phyloP scores from a whole-genome alignment of 2,888 invertebrate genomes.

The Apeira syringaria region DNA sequence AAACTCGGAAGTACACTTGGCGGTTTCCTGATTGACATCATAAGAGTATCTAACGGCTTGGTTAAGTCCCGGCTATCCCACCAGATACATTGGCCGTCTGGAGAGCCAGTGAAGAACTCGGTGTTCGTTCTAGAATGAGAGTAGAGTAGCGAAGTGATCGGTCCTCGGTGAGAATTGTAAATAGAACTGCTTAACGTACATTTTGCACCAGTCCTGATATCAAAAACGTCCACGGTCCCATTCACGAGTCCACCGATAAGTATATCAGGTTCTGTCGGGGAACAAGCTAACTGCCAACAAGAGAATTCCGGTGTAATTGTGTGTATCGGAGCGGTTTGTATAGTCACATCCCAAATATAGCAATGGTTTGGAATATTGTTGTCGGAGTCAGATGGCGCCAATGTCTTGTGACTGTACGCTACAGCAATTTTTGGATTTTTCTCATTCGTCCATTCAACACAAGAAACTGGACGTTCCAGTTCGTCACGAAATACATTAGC shows the following conservation, averaged over 20 bases:
- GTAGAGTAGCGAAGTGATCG: conserved; percentile 84
- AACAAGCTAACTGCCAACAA: conserved; percentile 70
- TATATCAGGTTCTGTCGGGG: conserved; percentile 55
- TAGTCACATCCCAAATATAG: conserved; percentile 87
- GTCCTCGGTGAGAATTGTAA: conserved; percentile 73
- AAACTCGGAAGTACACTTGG: conserved; percentile 77
- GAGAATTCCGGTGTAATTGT: conserved; percentile 50
- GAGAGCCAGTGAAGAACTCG: conserved; percentile 86
- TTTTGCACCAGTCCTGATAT: conserved; percentile 88
- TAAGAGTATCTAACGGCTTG: conserved; percentile 83
- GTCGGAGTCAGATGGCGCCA: conserved; percentile 29
- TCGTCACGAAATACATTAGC: conserved; percentile 88
- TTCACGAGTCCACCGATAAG: conserved; percentile 63
- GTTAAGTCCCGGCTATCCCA: conserved; percentile 88
- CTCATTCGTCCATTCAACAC: conserved; percentile 89
- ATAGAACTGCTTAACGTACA: conserved; percentile 87
- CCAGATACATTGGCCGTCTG: conserved; percentile 86
- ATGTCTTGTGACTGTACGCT: conserved; percentile 78
- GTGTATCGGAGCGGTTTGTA: conserved; percentile 57
- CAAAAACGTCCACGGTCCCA: conserved; percentile 84
- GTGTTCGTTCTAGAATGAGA: conserved; percentile 84
- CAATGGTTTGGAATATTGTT: conserved; percentile 68
- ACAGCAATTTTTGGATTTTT: conserved; percentile 85
- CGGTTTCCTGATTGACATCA: conserved; percentile 83
- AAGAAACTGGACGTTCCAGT: conserved; percentile 75